Evolutionary conservation across 1,140 invertebrate genomes (phyloP), one percentile per base, ranked within the genome.

Genomic region (Colletes gigas): DNA sequence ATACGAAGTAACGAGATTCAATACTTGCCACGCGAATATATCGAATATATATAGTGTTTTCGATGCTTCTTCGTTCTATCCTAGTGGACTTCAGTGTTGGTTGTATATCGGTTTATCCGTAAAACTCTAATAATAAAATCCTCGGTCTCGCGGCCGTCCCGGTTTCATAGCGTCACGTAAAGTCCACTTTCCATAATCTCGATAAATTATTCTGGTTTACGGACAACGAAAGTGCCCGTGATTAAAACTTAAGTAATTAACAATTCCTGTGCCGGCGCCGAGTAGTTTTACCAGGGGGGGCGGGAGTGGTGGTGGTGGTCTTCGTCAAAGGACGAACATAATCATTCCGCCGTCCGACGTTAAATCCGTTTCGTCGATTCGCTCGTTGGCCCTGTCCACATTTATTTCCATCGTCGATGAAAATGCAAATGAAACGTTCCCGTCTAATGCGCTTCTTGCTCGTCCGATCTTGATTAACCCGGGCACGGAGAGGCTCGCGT

Each of bases 391-490:
- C 5, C 47, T 65, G 17, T 47, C 52, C 39, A 44, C 52, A 44
- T 15, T 39, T 63, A 76, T 67, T 67, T 44, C 52, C 65, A 14
- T 52, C 65, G 65, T 19, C 65, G 17, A 55, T 39, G 50, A 55
- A 39, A 57, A 70, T 70, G 66, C 59, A 70, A 62, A 78, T 70
- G 75, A 70, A 70, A 70, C 54, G 66, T 52, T 50, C 57, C 3
- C n/a, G 17, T 47, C 44, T 70, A 62, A 70, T 52, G 30, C 47
- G 21, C 19, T 78, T 70, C 66, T 52, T 78, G n/a, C 9, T 19
- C 17, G 17, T 17, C 39, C 19, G 14, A 15, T 60, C 17, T 41
- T n/a, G n/a, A 67, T 47, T 30, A 50, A 44, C 19, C 47, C 30
- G 21, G 21, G 30, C 8, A 14, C 17, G 14, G 21, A 50, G 21